Base-by-base conservation (phyloP, 2,888 invertebrate genomes). In the Scaptomyza parva region DNA sequence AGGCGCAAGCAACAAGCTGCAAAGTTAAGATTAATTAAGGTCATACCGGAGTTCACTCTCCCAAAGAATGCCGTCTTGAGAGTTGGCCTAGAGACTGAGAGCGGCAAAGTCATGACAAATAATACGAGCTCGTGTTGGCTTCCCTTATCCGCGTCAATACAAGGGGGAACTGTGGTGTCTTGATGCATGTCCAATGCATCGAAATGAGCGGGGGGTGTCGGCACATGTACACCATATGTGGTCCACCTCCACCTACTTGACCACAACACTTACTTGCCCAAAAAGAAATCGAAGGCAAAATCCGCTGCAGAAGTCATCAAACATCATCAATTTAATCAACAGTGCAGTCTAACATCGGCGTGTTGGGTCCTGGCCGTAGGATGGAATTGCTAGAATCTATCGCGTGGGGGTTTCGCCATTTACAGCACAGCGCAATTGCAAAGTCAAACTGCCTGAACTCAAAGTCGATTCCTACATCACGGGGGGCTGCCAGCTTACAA, bases 271-370 rank as follows among this genome's bases (percentile, higher is more conserved):
- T 26, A 30, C 47, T 11, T 18, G 18, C 30, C 66, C 52, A 41
- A 53, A 66, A 37, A 52, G 55, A 63, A 76, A 72, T 76, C 72
- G 50, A 67, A 55, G 69, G 44, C 57, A 53, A 79, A 80, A 90
- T 90, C 89, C 87, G 80, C 90, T 89, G 70, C 81, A 89, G 81
- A 87, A 89, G 90, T 89, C 89, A 89, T 90, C 89, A 88, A 89
- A 89, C 89, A 89, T 89, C 89, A 90, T 90, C 90, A 90, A 89
- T 90, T 89, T 88, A 86, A 89, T 84, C 89, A 88, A 70, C 67
- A 75, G 74, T 72, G 41, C 70, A 57, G 74, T 62, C 57, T 58
- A 48, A 48, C 64, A 54, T 73, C 85, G 53, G 53, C 47, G 57
- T 47, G 63, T 44, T 48, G 17, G 8, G 2, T 9, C 28, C 9